These are phyloP conservation scores for Aurelia sp. DNA, from an alignment of 30 jellyfish, hydroid and myxozoan species.

Conservation along the genomic window DNA sequence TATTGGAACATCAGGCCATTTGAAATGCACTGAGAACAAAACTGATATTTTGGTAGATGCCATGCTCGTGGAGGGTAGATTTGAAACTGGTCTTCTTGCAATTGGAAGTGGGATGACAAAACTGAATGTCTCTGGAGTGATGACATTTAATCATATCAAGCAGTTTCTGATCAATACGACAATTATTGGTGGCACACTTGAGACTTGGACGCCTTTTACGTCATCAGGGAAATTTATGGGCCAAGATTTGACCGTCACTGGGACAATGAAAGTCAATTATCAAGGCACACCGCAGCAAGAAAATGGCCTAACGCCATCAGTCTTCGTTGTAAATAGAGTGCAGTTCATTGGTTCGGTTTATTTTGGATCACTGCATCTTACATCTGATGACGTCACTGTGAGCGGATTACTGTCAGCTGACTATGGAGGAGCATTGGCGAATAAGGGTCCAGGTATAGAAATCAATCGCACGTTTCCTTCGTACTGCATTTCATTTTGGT, in stretches of 20 bases:
- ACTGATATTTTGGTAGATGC: constrained; percentile 49
- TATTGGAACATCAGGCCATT: constrained; percentile 32
- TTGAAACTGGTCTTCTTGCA: constrained; percentile 30
- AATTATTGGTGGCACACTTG: constrained; percentile 24
- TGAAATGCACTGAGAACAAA: constrained; percentile 7
- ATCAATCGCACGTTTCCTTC: neutral
- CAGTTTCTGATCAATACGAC: constrained; percentile 24
- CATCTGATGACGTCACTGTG: constrained; percentile 25
- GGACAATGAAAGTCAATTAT: constrained; percentile 10
- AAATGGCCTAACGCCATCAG: constrained; percentile 27
- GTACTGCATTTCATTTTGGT: too few relatives aligned
- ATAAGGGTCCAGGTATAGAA: constrained; percentile 38
- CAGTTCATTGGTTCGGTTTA: constrained; percentile 25
- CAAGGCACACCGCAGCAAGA: constrained; percentile 46
- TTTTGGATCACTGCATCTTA: constrained; percentile 53
- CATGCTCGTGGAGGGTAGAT: constrained; percentile 45
- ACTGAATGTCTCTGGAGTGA: constrained; percentile 37
- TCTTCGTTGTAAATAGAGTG: constrained; percentile 4
- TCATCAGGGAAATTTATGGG: constrained; percentile 50
- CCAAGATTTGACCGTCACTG: constrained; percentile 16
- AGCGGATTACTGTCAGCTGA: constrained; percentile 39
- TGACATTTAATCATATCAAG: constrained; percentile 37
- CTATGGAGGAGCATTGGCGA: constrained; percentile 67
- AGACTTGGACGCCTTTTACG: constrained; percentile 60
- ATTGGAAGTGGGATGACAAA: constrained; percentile 36